These are phyloP conservation scores for Ormyrus thymus DNA, from an alignment of 2,888 invertebrate genomes.

Conservation along the genomic window DNA sequence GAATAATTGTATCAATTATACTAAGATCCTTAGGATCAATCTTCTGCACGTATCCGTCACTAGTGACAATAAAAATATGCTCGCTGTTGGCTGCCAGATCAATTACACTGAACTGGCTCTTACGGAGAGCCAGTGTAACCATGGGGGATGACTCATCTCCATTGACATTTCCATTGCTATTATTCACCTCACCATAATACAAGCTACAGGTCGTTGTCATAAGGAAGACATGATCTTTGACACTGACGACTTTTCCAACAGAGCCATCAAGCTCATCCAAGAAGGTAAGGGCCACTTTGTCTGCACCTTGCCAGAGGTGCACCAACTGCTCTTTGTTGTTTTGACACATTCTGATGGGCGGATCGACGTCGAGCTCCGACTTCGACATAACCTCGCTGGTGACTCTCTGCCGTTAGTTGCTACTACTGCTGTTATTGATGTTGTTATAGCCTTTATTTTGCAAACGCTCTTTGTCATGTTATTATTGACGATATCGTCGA, in stretches of 20 bases:
- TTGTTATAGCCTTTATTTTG: slow-evolving; percentile 32
- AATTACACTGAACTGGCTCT: slow-evolving; percentile 77
- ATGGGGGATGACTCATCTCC: background rate
- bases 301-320: slow-evolving; percentile 70
- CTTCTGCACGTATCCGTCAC: slow-evolving; percentile 79
- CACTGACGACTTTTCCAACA: slow-evolving; percentile 74
- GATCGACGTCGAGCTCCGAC: slow-evolving; percentile 25
- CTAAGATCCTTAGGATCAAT: slow-evolving; percentile 77
- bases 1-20: slow-evolving; percentile 79
- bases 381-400: slow-evolving; percentile 52
- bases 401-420: background rate
- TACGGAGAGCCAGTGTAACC: slow-evolving; percentile 74
- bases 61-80: slow-evolving; percentile 79
- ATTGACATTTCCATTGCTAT: slow-evolving; percentile 65
- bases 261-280: slow-evolving; percentile 67
- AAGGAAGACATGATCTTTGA: slow-evolving; percentile 75
- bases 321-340: slow-evolving; percentile 60
- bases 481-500: slow-evolving; percentile 52
- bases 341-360: slow-evolving; percentile 3
- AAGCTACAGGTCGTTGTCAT: slow-evolving; percentile 73
- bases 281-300: slow-evolving; percentile 67
- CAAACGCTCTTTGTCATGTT: slow-evolving; percentile 58
- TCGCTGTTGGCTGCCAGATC: slow-evolving; percentile 81
- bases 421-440: background rate
- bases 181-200: slow-evolving; percentile 73